phyloP scores from a whole-genome alignment of 2,888 invertebrate genomes.

The Drosophila austrosaltans region DNA sequence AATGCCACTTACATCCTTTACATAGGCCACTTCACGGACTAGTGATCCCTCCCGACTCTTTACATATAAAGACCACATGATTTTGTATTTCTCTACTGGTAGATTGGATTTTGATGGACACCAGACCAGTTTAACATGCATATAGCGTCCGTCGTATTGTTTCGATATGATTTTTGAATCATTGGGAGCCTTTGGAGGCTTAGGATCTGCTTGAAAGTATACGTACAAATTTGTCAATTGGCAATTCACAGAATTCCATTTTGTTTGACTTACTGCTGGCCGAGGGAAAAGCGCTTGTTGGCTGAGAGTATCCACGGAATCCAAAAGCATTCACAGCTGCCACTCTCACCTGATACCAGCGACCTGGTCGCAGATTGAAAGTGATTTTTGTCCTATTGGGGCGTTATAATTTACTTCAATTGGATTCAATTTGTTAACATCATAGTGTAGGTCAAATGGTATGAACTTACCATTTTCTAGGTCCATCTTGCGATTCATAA shows the following conservation, averaged over 20 bases:
- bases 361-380: conserved; percentile 85
- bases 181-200: conserved; percentile 80
- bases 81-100: conserved; percentile 89
- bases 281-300: conserved; percentile 86
- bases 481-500: conserved; percentile 72
- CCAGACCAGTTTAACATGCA: conserved; percentile 88
- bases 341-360: conserved; percentile 92
- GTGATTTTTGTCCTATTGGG: conserved; percentile 77
- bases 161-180: conserved; percentile 77
- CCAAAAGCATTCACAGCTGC: conserved; percentile 90
- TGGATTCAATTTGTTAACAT: not conserved
- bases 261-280: conserved; percentile 77
- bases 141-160: conserved; percentile 82
- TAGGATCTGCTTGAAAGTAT: conserved; percentile 73
- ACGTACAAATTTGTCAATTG: not conserved
- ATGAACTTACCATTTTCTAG: conserved; percentile 60
- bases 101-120: conserved; percentile 88
- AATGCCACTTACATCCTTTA: conserved; percentile 77
- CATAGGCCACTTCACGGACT: conserved; percentile 77
- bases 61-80: conserved; percentile 89
- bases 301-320: conserved; percentile 88
- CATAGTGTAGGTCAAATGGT: not conserved
- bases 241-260: not conserved
- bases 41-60: conserved; percentile 83
- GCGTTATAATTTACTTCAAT: conserved; percentile 1